Conservation (phyloP, 2,888 invertebrate species). For the Calliphora vomitoria region DNA sequence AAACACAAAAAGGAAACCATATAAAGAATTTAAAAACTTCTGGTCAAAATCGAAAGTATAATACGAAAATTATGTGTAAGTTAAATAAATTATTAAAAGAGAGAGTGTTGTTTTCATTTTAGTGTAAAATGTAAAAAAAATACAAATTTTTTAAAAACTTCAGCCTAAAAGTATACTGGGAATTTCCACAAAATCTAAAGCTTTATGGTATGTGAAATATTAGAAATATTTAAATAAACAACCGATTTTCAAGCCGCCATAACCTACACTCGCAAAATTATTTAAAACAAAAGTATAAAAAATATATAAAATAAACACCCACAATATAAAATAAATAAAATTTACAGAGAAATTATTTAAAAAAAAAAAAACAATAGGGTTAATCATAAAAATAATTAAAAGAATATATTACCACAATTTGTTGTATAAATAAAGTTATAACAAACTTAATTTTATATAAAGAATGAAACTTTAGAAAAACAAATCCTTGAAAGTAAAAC, state of each 20-base stretch:
- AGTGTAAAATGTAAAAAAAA: slow-evolving; percentile 52
- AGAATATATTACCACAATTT: slow-evolving; percentile 55
- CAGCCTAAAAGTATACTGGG: neutral
- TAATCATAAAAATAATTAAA: slow-evolving; percentile 33
- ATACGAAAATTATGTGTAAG: slow-evolving; percentile 6
- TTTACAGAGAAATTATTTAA: slow-evolving; percentile 6
- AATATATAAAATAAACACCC: slow-evolving; percentile 37
- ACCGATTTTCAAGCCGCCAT: slow-evolving; percentile 65
- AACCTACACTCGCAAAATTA: slow-evolving; percentile 69
- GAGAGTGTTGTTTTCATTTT: neutral
- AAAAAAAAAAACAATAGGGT: too few species aligned
- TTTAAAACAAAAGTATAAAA: neutral
- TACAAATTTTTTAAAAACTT: neutral
- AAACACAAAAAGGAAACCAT: slow-evolving; percentile 31
- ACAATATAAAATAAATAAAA: slow-evolving; percentile 21
- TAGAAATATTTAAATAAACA: neutral
- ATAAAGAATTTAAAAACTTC: slow-evolving; percentile 44
- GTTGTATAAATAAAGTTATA: slow-evolving; percentile 8
- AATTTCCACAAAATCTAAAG: slow-evolving; percentile 11
- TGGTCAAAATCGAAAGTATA: slow-evolving; percentile 52
- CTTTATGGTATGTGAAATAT: neutral
- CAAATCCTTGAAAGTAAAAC: slow-evolving; percentile 35
- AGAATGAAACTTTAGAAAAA: too few species aligned
- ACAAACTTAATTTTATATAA: slow-evolving; percentile 13
- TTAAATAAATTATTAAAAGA: slow-evolving; percentile 17